Evolutionary conservation across 2,888 invertebrate genomes (phyloP), one percentile per base, ranked within the genome.

Genomic region (Volucella bombylans): DNA sequence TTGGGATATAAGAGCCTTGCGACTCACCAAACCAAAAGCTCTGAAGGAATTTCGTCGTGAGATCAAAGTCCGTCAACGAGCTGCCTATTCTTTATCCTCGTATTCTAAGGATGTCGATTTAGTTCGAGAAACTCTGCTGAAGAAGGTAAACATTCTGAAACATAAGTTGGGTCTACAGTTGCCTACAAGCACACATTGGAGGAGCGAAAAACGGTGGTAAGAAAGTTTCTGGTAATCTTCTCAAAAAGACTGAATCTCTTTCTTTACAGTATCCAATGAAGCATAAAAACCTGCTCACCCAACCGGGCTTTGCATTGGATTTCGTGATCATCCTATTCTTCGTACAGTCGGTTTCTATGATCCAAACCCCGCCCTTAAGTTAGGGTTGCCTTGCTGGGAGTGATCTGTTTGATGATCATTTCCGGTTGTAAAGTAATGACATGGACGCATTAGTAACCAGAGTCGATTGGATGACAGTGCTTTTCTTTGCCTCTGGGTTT

Each of bases 371-470:
- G 3, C 96, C 96, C 0, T 92, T 97, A 8, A 97, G 97, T 0
- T 97, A n/a, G 97, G 97, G 96, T 96, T 0, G 96, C 97, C 0
- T 91, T 98, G 0, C 92, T 97, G 0, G 97, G 97, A 0, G 96
- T 96, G 0, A 91, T 97, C 6, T 91, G 96, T 18, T 92, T 98
- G 8, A 93, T 98, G 4, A 93, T 97, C 1, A 91, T 97, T 61
- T 94, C 97, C 0, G 96, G 97, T 89, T 90, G n/a, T n/a, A n/a
- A n/a, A n/a, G 91, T 1, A 91, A 91, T 23, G 91, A 92, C 41
- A 90, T 92, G 89, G 92, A 92, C 68, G 89, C 90, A 12, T 74
- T 92, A 71, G 89, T 92, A 87, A 89, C 90, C 52, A 90, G 92
- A 67, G 89, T 92, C 11, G 92, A 92, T 82, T 92, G 92, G 91